These are phyloP conservation scores for Varanus salvator DNA, from an alignment of 2,113 vertebrate genomes.

Conservation along the genomic window DNA sequence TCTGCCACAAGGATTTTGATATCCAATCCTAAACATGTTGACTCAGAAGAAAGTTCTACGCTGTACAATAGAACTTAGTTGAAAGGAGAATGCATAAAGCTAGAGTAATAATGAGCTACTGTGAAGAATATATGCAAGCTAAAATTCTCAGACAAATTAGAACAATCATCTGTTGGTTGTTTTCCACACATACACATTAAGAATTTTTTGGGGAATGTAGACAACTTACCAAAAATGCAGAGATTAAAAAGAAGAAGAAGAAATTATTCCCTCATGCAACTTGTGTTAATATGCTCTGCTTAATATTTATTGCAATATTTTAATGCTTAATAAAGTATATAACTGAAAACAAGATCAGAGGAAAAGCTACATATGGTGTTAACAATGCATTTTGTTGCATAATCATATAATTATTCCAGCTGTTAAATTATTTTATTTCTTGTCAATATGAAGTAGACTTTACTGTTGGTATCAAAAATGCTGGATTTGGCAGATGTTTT, in stretches of 20 bases:
- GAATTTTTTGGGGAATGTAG: background rate
- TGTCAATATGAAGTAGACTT: constrained; percentile 15
- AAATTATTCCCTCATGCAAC: background rate
- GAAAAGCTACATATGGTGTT: background rate
- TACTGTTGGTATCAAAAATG: constrained; percentile 27
- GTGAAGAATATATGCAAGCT: constrained; percentile 5
- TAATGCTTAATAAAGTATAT: background rate
- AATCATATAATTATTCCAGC: constrained; percentile 45
- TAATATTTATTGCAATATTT: background rate
- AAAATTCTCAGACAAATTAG: background rate
- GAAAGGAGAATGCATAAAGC: background rate
- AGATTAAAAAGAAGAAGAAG: background rate
- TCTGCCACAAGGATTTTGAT: background rate
- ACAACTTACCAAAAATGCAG: background rate
- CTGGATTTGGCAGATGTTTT: constrained; percentile 27
- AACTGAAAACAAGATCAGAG: constrained; percentile 24
- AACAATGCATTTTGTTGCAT: constrained; percentile 34
- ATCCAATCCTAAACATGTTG: background rate
- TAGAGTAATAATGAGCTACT: background rate
- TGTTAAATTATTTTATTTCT: constrained; percentile 29
- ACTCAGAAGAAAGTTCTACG: background rate
- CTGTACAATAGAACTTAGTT: background rate
- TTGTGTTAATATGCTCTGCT: background rate
- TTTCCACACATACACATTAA: background rate
- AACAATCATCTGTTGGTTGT: background rate